phyloP scores from a whole-genome alignment of 2,888 invertebrate species.

The Apoda limacodes region DNA sequence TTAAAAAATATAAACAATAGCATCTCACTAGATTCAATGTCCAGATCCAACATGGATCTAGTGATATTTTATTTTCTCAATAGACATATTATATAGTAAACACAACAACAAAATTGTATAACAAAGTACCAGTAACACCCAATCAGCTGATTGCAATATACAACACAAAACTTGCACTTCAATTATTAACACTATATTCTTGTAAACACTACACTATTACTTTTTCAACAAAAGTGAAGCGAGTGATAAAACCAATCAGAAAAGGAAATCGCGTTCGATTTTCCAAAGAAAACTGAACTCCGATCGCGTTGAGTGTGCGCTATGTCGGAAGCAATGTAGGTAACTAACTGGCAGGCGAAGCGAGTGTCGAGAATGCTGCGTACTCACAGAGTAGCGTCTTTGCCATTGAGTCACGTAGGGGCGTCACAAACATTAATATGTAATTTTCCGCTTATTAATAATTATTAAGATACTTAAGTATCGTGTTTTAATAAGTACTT shows the following conservation, averaged over 20 bases:
- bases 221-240: slow-evolving; percentile 46
- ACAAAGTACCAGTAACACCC: no score
- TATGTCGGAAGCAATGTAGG: slow-evolving; percentile 49
- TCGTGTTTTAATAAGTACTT: no score
- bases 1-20: no score
- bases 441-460: slow-evolving; percentile 52
- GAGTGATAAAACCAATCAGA: slow-evolving; percentile 26
- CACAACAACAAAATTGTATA: no score
- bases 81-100: no score
- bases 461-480: slow-evolving; percentile 45
- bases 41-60: no score
- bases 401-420: slow-evolving; percentile 53
- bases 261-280: slow-evolving; percentile 4
- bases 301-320: slow-evolving; percentile 38
- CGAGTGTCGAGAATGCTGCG: slow-evolving; percentile 24
- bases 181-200: neutral
- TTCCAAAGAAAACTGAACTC: slow-evolving; percentile 27
- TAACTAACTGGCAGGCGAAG: slow-evolving; percentile 46
- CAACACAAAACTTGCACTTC: no score
- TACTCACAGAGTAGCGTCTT: slow-evolving; percentile 24
- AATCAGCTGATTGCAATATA: no score
- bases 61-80: no score
- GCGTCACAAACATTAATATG: slow-evolving; percentile 34
- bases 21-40: no score
- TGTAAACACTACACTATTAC: slow-evolving; percentile 32